These are phyloP conservation scores for Chelonus formosanus DNA, from an alignment of 2,888 invertebrate species.

Conservation along the genomic window DNA sequence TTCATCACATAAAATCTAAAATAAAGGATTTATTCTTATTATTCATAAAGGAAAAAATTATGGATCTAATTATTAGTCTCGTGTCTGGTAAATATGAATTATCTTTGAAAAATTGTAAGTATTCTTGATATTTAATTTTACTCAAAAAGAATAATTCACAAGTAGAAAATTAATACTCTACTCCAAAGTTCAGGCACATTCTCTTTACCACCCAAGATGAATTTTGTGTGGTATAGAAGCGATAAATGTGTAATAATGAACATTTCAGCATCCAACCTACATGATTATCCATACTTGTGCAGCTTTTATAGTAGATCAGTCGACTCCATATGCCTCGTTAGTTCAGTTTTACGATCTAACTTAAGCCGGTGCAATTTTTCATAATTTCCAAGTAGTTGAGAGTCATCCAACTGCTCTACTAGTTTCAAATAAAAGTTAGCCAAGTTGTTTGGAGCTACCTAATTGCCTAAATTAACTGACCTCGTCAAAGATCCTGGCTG, in stretches of 20 bases:
- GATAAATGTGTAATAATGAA: slow-evolving; percentile 52
- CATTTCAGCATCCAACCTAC: slow-evolving; percentile 45
- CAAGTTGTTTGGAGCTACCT: slow-evolving; percentile 32
- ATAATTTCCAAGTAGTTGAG: slow-evolving; percentile 45
- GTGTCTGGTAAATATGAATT: too few species aligned
- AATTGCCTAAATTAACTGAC: slow-evolving; percentile 40
- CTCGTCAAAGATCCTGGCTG: slow-evolving; percentile 15
- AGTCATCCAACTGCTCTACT: slow-evolving; percentile 9
- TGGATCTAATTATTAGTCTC: too few species aligned
- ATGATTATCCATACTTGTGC: slow-evolving; percentile 47
- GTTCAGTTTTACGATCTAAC: slow-evolving; percentile 58
- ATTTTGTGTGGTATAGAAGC: slow-evolving; percentile 52
- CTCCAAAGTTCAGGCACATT: slow-evolving; percentile 19
- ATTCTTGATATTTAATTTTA: too few species aligned
- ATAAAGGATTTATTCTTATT: too few species aligned
- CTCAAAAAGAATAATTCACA: too few species aligned
- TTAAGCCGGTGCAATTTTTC: slow-evolving; percentile 40
- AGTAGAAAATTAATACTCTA: not conserved
- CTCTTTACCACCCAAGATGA: slow-evolving; percentile 35
- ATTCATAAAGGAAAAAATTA: too few species aligned
- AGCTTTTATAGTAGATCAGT: slow-evolving; percentile 46
- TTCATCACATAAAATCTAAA: too few species aligned
- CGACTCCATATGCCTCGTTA: slow-evolving; percentile 52
- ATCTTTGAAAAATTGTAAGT: too few species aligned
- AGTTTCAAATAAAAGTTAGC: slow-evolving; percentile 10